phyloP scores from a whole-genome alignment of 2,113 vertebrate species.

The Tragelaphus strepsiceros region DNA sequence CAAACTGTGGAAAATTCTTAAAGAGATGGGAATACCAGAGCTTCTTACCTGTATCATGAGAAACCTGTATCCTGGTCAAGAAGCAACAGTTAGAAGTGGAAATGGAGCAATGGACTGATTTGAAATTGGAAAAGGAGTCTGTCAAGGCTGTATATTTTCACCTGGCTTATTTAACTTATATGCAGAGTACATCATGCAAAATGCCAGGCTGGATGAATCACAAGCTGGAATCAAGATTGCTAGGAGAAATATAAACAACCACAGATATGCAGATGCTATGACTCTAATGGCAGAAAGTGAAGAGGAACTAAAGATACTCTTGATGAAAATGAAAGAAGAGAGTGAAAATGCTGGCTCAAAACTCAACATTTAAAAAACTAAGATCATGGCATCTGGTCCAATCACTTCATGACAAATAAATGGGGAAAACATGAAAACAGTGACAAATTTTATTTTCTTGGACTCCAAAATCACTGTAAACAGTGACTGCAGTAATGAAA shows the following conservation, averaged over 20 bases:
- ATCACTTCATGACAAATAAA: neutral
- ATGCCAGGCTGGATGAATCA: neutral
- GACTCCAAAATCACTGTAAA: neutral
- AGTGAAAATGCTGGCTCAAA: neutral
- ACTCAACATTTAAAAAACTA: neutral
- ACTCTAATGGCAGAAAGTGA: neutral
- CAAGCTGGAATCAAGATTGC: neutral
- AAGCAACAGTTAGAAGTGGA: neutral
- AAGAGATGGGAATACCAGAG: no score
- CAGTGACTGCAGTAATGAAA: neutral
- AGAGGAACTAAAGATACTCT: neutral
- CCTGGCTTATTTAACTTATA: neutral
- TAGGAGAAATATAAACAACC: neutral
- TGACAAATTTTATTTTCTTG: neutral
- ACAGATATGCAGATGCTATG: neutral
- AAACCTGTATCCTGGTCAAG: neutral
- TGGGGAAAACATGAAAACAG: neutral
- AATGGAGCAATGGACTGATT: neutral
- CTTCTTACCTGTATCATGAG: neutral
- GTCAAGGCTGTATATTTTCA: neutral
- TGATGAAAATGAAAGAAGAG: neutral
- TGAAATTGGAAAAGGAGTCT: neutral
- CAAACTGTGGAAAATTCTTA: no score
- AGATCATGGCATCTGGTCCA: neutral
- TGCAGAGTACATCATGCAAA: neutral